These are phyloP conservation scores for Stictonetta naevosa DNA, from an alignment of 2,113 vertebrate species.

Conservation along the genomic window DNA sequence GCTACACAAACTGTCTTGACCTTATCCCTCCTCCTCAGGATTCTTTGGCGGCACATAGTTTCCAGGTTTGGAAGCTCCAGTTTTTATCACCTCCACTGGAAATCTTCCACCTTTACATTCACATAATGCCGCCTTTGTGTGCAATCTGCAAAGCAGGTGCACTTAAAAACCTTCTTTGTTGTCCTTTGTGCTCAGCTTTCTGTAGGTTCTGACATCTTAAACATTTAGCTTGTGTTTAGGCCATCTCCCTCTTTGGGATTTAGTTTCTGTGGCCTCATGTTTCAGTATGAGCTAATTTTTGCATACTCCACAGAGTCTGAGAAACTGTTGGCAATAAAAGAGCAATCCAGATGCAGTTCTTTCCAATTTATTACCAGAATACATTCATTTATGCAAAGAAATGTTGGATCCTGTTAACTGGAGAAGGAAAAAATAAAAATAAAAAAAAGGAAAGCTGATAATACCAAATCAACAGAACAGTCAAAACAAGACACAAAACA, in stretches of 20 bases:
- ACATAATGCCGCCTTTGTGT: not conserved
- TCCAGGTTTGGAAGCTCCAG: not conserved
- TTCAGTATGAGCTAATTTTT: not conserved
- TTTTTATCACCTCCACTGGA: not conserved
- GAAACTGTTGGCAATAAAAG: not conserved
- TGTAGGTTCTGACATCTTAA: not conserved
- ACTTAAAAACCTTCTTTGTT: not conserved
- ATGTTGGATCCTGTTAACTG: not conserved
- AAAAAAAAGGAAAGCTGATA: not conserved
- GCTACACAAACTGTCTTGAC: not conserved
- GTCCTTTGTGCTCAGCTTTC: not conserved
- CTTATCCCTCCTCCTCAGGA: not conserved
- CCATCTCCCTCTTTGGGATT: not conserved
- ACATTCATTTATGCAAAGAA: not conserved
- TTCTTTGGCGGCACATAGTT: not conserved
- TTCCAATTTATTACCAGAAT: not conserved
- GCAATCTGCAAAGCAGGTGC: not conserved
- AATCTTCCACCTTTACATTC: accelerated
- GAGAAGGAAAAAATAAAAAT: accelerated
- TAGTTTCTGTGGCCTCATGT: not conserved
- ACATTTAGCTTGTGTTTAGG: not conserved
- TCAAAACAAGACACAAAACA: not conserved
- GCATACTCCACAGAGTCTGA: not conserved
- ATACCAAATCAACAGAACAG: not conserved
- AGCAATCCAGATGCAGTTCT: not conserved